Percentiles rank a stretch among this genome's conserved stretches.
Evolutionary conservation across 2,113 vertebrate genomes (phyloP).

Genomic region (Oryzias woworae): DNA sequence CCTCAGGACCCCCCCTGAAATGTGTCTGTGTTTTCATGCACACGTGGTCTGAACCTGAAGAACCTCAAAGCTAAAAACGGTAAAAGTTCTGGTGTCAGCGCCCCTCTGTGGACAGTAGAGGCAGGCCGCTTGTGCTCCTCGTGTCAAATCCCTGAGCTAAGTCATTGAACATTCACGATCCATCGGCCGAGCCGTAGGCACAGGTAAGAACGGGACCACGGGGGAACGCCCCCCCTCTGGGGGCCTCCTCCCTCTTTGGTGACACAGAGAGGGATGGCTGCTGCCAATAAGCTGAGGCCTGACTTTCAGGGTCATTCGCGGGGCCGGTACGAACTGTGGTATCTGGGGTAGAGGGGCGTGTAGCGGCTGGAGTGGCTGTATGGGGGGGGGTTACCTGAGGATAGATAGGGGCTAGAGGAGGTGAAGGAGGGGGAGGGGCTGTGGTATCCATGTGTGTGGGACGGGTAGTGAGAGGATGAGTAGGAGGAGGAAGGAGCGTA

Average conservation of each 20-base stretch:
- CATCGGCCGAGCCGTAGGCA: slow-evolving; percentile 56
- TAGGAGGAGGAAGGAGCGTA: slow-evolving; percentile 44
- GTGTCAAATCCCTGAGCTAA: slow-evolving; percentile 79
- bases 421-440: slow-evolving; percentile 48
- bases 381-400: slow-evolving; percentile 34
- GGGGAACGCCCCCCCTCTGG: slow-evolving; percentile 67
- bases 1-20: slow-evolving; percentile 13
- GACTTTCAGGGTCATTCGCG: slow-evolving; percentile 56
- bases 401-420: slow-evolving; percentile 53
- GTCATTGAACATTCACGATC: slow-evolving; percentile 66
- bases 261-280: slow-evolving; percentile 35
- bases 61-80: slow-evolving; percentile 49
- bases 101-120: slow-evolving; percentile 61
- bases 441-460: slow-evolving; percentile 52
- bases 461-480: slow-evolving; percentile 29
- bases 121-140: slow-evolving; percentile 74
- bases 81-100: slow-evolving; percentile 45
- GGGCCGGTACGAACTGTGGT: slow-evolving; percentile 72
- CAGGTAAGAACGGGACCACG: slow-evolving; percentile 47
- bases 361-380: slow-evolving; percentile 68
- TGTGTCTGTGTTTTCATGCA: slow-evolving; percentile 38
- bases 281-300: slow-evolving; percentile 11
- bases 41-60: slow-evolving; percentile 38
- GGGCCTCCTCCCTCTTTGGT: slow-evolving; percentile 43
- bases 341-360: slow-evolving; percentile 67